Base-by-base conservation (phyloP, 1,140 invertebrate genomes). In the Cydia strobilella region DNA sequence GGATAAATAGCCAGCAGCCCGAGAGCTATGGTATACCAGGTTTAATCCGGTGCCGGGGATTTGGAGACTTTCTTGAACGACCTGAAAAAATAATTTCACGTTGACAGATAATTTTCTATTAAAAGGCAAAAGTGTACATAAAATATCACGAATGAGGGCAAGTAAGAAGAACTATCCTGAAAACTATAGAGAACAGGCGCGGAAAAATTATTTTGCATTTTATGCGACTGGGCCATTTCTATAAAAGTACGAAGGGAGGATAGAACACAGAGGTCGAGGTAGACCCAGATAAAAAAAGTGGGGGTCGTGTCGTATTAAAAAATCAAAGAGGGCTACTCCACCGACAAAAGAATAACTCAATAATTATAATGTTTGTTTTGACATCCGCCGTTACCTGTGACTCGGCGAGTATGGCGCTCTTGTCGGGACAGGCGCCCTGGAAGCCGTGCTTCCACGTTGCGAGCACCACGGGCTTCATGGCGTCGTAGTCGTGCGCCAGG, bases 361-460 rank as follows among this genome's bases (percentile, higher is more conserved):
- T 35, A 7, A 35, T 48, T 13, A n/a, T 48, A 48, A 15, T 4
- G 12, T 15, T 48, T 15, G 45, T 48, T 13, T 4, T 5, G 12
- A n/a, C 1, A 15, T 1, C 3, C 23, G 10, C 2, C 62, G 78
- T 77, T 84, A 96, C 96, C 94, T 99, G 98, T 20, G 98, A 99
- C 86, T 99, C 98, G 0, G 98, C 97, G 45, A 99, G 94, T 76
- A 99, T 98, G 31, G 97, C 97, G 81, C 96, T 97, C 82, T 96
- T 97, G 84, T 98, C 97, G 0, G 98, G 97, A 90, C 98, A 99
- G 0, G 97, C 97, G 7, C 98, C 98, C 84, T 99, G 98, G 92
- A 99, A 99, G 27, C 98, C 98, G 86, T 98, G 97, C 86, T 98
- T 98, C 98, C 98, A 99, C 0, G 98, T 99, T 10, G 98, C 98